Evolutionary conservation across 2,888 invertebrate genomes (phyloP).

Genomic region (Archaeoteleia sp.): DNA sequence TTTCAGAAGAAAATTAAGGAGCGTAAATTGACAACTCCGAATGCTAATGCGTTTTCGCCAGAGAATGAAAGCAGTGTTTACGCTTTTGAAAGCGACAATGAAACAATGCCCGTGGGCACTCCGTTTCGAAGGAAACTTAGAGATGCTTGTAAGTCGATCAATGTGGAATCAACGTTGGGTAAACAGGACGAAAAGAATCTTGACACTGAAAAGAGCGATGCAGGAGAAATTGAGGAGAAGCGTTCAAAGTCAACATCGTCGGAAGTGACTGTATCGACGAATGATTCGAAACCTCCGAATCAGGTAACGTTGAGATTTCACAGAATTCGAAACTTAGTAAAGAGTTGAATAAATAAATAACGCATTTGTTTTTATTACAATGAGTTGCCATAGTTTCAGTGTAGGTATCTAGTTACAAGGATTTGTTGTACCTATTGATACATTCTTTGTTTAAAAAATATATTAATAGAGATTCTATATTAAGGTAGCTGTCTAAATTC

Average conservation of each 20-base stretch:
- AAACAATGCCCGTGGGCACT: constrained; percentile 76
- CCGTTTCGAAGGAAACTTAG: constrained; percentile 76
- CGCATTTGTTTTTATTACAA: no score
- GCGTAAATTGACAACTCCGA: constrained; percentile 73
- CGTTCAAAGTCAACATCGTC: background rate
- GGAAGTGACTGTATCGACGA: background rate
- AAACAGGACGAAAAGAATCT: constrained; percentile 35
- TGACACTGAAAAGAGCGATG: constrained; percentile 9
- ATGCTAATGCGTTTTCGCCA: constrained; percentile 80
- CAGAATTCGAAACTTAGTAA: background rate
- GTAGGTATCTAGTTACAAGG: no score
- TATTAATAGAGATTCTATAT: no score
- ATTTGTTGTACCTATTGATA: no score
- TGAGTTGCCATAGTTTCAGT: no score
- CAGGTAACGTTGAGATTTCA: background rate
- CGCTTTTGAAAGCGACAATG: constrained; percentile 82
- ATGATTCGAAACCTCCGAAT: background rate
- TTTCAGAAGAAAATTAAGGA: constrained; percentile 79
- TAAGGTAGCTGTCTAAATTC: no score
- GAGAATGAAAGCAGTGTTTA: constrained; percentile 84
- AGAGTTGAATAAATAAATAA: constrained; percentile 1
- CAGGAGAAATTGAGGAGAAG: constrained; percentile 6
- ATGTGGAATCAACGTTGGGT: constrained; percentile 28
- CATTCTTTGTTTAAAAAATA: no score
- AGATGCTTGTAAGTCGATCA: constrained; percentile 54